Percentiles rank a stretch among this genome's conserved stretches.
Evolutionary conservation across 1,140 invertebrate genomes (phyloP).

Genomic region (Venustaconcha ellipsiformis): DNA sequence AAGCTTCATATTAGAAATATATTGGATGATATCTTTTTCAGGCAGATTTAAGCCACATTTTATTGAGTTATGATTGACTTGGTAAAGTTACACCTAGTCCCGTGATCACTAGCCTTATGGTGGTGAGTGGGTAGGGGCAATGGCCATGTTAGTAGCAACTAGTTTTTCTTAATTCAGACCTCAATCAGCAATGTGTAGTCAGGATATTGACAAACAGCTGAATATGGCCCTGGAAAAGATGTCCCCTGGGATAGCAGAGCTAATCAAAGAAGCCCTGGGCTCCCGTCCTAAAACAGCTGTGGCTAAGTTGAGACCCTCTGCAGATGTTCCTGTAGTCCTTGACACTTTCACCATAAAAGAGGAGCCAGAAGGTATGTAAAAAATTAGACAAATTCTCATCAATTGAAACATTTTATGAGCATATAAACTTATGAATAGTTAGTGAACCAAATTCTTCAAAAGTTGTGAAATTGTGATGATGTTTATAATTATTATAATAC

Average conservation of each 20-base stretch:
- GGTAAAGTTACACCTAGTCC: no score
- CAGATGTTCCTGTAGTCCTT: conserved; percentile 4
- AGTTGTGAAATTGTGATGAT: no score
- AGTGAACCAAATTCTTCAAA: no score
- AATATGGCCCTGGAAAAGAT: conserved; percentile 44
- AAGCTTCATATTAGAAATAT: no score
- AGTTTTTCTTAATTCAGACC: conserved; percentile 32
- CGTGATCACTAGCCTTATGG: no score
- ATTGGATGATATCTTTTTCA: no score
- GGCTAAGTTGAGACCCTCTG: background rate
- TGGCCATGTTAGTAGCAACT: background rate
- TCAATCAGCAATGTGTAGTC: conserved; percentile 33
- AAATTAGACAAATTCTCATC: no score
- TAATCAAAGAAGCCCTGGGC: conserved; percentile 43
- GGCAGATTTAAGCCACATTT: no score
- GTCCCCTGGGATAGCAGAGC: conserved; percentile 41
- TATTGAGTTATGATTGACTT: no score
- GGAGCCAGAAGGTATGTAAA: background rate
- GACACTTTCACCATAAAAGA: background rate
- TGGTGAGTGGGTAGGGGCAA: background rate
- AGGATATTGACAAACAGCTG: conserved; percentile 32
- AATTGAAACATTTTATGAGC: no score
- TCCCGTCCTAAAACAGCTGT: background rate
- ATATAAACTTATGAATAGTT: no score
- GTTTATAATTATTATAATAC: no score